Evolutionary conservation across 2,797 vertebrate genomes (phyloP), one percentile per base, ranked within the genome.

Genomic region (Toxotes lorentzi): DNA sequence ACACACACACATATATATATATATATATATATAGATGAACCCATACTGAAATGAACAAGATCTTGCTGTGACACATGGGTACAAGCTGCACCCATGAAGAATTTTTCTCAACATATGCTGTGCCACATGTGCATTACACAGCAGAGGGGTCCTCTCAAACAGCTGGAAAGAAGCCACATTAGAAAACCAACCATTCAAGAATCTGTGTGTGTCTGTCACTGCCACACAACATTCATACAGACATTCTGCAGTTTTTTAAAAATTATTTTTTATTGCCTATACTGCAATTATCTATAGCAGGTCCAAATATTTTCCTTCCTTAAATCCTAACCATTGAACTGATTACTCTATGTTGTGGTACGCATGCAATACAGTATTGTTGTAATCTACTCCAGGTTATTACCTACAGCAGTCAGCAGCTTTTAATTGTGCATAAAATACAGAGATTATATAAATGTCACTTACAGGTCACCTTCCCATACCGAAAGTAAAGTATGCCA

Each of bases 101-200:
- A 24, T 40, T 74, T 60, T 58, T 54, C 64, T 47, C n/a, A 53
- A 54, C 43, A 73, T 69, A 50, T 62, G 64, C 59, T 67, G 64
- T n/a, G 65, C 58, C 48, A 51, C 40, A 35, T 70, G 41, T 72
- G 27, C 56, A 60, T 13, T 56, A 63, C 76, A 76, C n/a, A 48
- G 58, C 56, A 83, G n/a, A 68, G 60, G 19, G 32, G 70, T 76
- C 65, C 38, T 65, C 53, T 72, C 38, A 30, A 65, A 70, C 79
- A 79, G 82, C 78, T 79, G 81, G 70, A 35, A 34, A 27, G 14
- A 24, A 43, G 62, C 43, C 54, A 70, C 38, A 51, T 73, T 76
- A 54, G 54, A 73, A 77, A 78, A 76, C 60, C 62, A 59, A 56
- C 63, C 60, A 68, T 63, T 45, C 30, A 53, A 78, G 40, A 38